These are phyloP conservation scores for Lanistes nyassanus DNA, from an alignment of 1,140 invertebrate species.

Conservation along the genomic window DNA sequence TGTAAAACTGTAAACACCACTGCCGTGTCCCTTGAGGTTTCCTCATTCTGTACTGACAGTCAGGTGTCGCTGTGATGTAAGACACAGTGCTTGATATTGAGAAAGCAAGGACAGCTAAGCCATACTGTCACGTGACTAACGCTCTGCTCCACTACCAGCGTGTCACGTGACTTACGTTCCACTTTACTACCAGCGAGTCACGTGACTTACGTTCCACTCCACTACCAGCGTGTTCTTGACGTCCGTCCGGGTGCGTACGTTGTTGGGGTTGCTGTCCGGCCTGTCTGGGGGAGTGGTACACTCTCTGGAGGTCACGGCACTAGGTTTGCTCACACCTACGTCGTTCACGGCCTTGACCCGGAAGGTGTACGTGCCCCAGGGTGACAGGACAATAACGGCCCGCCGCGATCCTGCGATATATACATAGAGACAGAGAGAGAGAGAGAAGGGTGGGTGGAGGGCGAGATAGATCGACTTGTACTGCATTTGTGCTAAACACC, in stretches of 20 bases:
- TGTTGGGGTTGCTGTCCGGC: slow-evolving; percentile 94
- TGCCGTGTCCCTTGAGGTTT: too few species aligned
- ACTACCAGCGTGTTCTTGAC: slow-evolving; percentile 93
- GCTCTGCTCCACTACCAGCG: too few species aligned
- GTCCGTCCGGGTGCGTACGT: slow-evolving; percentile 90
- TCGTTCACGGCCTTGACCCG: slow-evolving; percentile 92
- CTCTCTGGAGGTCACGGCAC: slow-evolving; percentile 77
- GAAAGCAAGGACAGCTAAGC: too few species aligned
- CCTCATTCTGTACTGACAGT: too few species aligned
- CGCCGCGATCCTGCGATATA: slow-evolving; percentile 9
- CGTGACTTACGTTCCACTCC: slow-evolving; percentile 84
- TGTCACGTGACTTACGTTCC: slow-evolving; percentile 81
- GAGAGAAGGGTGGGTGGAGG: too few species aligned
- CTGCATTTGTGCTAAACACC: too few species aligned
- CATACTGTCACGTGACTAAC: too few species aligned
- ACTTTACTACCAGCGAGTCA: slow-evolving; percentile 90
- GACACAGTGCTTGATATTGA: too few species aligned
- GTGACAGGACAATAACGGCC: slow-evolving; percentile 45
- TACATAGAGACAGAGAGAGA: too few species aligned
- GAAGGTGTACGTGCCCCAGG: slow-evolving; percentile 72
- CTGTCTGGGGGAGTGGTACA: slow-evolving; percentile 91
- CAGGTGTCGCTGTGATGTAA: too few species aligned
- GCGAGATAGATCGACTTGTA: too few species aligned
- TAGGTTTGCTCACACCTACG: slow-evolving; percentile 89
- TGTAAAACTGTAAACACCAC: too few species aligned